phyloP scores from a whole-genome alignment of 2,113 vertebrate genomes.

The Cyphomyrus plagiostoma region DNA sequence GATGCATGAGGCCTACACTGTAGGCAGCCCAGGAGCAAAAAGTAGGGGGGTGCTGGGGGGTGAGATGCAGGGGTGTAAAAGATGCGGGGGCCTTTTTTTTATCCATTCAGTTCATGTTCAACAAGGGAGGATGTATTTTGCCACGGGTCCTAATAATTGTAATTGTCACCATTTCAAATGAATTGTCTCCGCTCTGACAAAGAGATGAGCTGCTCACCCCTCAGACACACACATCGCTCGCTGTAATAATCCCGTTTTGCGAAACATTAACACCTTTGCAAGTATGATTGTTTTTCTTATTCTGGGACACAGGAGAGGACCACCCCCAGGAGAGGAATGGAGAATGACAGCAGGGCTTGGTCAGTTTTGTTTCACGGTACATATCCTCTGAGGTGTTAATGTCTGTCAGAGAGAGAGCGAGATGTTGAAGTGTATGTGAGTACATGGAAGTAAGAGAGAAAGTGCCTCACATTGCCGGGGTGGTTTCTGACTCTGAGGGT shows the following conservation, averaged over 20 bases:
- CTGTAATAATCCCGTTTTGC: neutral
- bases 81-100: slow-evolving; percentile 32
- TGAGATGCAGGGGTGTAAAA: slow-evolving; percentile 26
- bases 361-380: slow-evolving; percentile 59
- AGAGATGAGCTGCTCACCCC: slow-evolving; percentile 31
- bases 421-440: slow-evolving; percentile 17
- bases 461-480: neutral
- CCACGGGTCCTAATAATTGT: slow-evolving; percentile 36
- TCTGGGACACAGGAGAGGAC: neutral
- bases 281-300: neutral
- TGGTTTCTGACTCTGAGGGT: neutral
- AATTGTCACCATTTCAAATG: slow-evolving; percentile 27
- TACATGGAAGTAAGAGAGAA: neutral
- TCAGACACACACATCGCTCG: neutral
- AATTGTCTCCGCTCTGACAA: slow-evolving; percentile 34
- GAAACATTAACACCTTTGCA: neutral
- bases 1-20: slow-evolving; percentile 62
- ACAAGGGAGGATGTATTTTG: slow-evolving; percentile 38
- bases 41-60: slow-evolving; percentile 37
- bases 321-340: neutral
- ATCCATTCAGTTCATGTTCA: slow-evolving; percentile 33
- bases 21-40: slow-evolving; percentile 56
- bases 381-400: slow-evolving; percentile 22
- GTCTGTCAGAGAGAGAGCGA: slow-evolving; percentile 13
- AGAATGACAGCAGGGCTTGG: neutral